Evolutionary conservation across 1,140 invertebrate species (phyloP).

Genomic region (Acyrthosiphon pisum): DNA sequence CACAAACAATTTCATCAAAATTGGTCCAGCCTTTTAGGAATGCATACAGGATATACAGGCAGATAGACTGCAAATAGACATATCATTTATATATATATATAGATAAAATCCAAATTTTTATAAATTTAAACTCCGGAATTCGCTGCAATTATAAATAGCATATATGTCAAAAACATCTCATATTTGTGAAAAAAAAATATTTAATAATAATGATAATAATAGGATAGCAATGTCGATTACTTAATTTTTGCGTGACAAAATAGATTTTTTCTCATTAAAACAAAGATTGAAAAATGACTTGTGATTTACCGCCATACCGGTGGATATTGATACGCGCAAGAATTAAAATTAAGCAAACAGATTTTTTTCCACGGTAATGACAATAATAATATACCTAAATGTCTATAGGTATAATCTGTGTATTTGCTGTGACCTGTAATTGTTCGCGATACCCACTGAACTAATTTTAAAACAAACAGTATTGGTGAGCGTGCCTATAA

Average conservation of each 20-base stretch:
- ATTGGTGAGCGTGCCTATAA: not conserved
- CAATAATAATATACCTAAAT: not conserved
- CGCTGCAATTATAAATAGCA: not conserved
- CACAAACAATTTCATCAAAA: no score
- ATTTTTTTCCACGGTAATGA: not conserved
- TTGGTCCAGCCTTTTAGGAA: no score
- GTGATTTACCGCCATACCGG: not conserved
- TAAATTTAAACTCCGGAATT: not conserved
- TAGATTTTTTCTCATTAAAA: not conserved
- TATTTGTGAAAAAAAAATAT: not conserved
- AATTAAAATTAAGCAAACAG: not conserved
- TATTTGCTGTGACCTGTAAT: not conserved
- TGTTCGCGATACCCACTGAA: not conserved
- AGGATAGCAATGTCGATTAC: not conserved
- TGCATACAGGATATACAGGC: no score
- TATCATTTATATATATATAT: no score
- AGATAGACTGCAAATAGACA: no score
- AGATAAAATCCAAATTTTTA: not conserved
- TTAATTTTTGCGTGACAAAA: not conserved
- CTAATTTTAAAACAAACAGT: slow-evolving; percentile 21
- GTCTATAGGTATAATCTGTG: not conserved
- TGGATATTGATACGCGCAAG: not conserved
- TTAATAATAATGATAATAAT: not conserved
- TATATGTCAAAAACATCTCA: not conserved
- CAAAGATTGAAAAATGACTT: not conserved